phyloP scores from a whole-genome alignment of 2,113 vertebrate genomes.

The Hydrochoerus hydrochaeris region DNA sequence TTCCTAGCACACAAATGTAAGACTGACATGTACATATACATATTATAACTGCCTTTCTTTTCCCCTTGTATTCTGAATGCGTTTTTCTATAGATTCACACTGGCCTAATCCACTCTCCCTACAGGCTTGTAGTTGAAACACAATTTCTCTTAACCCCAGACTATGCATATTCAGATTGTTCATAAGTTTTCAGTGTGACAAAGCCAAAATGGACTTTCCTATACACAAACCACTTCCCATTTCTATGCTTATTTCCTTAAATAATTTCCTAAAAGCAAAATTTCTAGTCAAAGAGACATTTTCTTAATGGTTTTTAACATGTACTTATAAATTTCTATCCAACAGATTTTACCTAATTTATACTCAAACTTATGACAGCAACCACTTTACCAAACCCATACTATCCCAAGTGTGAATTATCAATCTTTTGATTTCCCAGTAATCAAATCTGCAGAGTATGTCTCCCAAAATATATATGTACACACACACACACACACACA shows the following conservation, averaged over 20 bases:
- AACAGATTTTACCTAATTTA: slow-evolving; percentile 50
- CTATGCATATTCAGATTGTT: neutral
- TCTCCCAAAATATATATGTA: neutral
- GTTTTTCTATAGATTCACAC: neutral
- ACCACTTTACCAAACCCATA: neutral
- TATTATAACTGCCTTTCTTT: neutral
- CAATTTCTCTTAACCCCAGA: neutral
- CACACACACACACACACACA: neutral
- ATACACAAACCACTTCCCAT: neutral
- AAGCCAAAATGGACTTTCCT: neutral
- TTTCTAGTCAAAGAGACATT: neutral
- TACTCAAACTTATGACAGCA: neutral
- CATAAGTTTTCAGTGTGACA: slow-evolving; percentile 1
- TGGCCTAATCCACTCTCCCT: slow-evolving; percentile 14
- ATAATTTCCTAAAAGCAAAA: slow-evolving; percentile 48
- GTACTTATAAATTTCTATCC: slow-evolving; percentile 18
- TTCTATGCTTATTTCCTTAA: slow-evolving; percentile 15
- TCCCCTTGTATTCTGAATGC: neutral
- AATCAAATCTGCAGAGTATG: neutral
- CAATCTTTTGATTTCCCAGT: slow-evolving; percentile 24
- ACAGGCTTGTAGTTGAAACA: neutral
- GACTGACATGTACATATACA: neutral
- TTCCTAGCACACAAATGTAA: neutral
- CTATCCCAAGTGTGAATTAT: neutral
- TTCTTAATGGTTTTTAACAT: slow-evolving; percentile 8